Conservation (phyloP, 2,797 vertebrate genomes). For the Cyprinodon diabolis region DNA sequence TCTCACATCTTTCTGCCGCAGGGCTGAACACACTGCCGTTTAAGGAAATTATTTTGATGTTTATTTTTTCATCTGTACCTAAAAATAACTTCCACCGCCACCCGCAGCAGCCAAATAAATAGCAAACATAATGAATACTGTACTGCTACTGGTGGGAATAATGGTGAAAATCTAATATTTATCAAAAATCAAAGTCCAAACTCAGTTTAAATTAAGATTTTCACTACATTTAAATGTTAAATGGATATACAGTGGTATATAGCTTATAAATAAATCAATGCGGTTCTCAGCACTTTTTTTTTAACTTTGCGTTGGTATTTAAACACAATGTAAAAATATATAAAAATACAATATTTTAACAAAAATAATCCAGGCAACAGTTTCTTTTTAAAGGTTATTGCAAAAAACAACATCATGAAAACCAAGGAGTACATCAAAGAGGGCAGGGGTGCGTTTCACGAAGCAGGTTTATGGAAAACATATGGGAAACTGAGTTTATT, state of each 20-base stretch:
- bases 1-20: constrained; percentile 41
- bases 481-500: too few relatives aligned
- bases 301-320: not conserved
- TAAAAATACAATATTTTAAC: too few relatives aligned
- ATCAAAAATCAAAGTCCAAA: not conserved
- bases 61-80: constrained; percentile 34
- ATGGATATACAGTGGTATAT: not conserved
- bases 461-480: too few relatives aligned
- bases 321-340: too few relatives aligned
- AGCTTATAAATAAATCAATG: not conserved
- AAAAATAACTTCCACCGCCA: constrained; percentile 13
- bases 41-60: constrained; percentile 48
- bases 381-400: too few relatives aligned
- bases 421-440: too few relatives aligned
- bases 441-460: too few relatives aligned
- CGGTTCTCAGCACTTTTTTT: too few relatives aligned
- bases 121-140: not conserved
- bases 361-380: too few relatives aligned
- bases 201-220: constrained; percentile 4
- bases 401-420: too few relatives aligned
- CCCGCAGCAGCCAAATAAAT: not conserved
- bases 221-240: constrained; percentile 2
- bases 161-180: constrained; percentile 9
- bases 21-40: constrained; percentile 38
- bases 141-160: not conserved